Evolutionary conservation across 2,797 vertebrate genomes (phyloP).

Genomic region (Aulostomus chinensis): DNA sequence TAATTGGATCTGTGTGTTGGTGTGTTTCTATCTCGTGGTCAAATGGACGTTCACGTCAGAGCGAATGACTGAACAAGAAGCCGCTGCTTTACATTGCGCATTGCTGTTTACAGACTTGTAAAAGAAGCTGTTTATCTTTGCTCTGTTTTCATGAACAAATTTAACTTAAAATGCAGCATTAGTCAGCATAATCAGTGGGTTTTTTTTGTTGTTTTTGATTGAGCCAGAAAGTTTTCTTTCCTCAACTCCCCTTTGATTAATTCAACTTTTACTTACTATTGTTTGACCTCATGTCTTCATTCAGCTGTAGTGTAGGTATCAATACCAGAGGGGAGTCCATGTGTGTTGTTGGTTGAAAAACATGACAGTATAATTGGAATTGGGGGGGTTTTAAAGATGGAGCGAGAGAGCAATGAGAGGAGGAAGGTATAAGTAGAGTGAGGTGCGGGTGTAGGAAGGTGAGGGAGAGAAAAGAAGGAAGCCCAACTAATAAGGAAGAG

Average conservation of each 20-base stretch:
- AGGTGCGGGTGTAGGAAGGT: not conserved
- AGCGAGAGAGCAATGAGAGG: constrained; percentile 6
- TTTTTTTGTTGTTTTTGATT: no score
- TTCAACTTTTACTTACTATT: constrained; percentile 1
- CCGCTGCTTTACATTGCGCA: no score
- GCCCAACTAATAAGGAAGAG: constrained; percentile 49
- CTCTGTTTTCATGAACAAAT: no score
- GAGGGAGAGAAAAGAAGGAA: constrained; percentile 20
- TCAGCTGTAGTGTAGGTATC: not conserved
- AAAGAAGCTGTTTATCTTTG: no score
- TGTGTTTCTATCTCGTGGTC: constrained; percentile 18
- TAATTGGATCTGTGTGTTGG: no score
- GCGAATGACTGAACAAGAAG: no score
- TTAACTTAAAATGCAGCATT: no score
- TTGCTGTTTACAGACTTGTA: no score
- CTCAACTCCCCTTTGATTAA: not conserved
- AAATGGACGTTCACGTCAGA: no score
- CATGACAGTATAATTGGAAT: constrained; percentile 33
- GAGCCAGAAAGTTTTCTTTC: no score
- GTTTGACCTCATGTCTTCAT: not conserved
- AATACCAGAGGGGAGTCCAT: constrained; percentile 13
- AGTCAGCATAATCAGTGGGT: no score
- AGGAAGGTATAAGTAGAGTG: constrained; percentile 13
- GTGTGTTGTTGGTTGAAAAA: not conserved
- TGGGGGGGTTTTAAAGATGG: constrained; percentile 10